Evolutionary conservation across 2,888 invertebrate species (phyloP), one percentile per base, ranked within the genome.

Genomic region (Neria commutata): DNA sequence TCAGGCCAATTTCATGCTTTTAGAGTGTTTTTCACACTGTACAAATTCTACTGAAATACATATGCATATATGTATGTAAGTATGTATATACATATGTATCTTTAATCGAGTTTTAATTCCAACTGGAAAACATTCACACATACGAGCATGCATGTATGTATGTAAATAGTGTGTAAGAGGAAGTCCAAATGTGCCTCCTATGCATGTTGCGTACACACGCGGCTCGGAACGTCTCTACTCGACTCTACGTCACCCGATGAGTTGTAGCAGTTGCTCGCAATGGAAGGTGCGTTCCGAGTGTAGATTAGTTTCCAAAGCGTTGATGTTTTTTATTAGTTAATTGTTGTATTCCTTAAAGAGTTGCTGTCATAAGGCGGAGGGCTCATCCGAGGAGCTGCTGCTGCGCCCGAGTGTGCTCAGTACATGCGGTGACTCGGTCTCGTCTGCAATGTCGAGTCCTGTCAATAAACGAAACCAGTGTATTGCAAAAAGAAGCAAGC

Each of bases 311-410:
- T 75, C 73, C 54, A 75, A 70, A 48, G 76, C 73, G 64, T 73
- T 74, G 52, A 72, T 69, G 64, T 72, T 75, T 76, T 75, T 76
- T 73, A 75, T 68, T 72, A 75, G 74, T 75, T 79, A 78, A 74
- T 80, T 79, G 63, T 75, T 78, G 49, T 74, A 71, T 61, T 70
- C 77, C 60, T 69, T 79, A 65, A 80, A 81, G 54, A 81, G 75
- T 66, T 81, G 81, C 68, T 81, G 80, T 81, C 81, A 81, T 81
- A 81, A 81, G 51, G 78, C 75, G 47, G 75, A 69, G 61, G 79
- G 74, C 53, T 79, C 70, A 64, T 78, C 76, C 65, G 75, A 75
- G 17, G 71, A 67, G 58, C 74, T 77, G 51, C 66, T 76, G 67
- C 70, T 69, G 54, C 76, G 74, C 21, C 69, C 70, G 47, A 71